These are phyloP conservation scores for Loxodonta africana DNA, from an alignment of 2,113 vertebrate species.

Conservation along the genomic window DNA sequence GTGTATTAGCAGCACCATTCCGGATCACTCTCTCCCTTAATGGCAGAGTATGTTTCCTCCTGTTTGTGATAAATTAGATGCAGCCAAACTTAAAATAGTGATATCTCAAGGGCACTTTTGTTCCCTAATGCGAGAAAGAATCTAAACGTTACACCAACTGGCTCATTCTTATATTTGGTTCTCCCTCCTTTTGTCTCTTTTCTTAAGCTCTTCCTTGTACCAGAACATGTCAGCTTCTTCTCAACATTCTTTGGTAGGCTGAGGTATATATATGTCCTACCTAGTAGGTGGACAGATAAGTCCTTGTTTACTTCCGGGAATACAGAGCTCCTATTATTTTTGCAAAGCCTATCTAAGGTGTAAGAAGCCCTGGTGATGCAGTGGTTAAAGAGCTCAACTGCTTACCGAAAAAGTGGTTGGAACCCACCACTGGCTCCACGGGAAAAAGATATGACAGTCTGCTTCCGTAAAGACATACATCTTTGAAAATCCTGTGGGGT, in stretches of 20 bases:
- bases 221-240: neutral
- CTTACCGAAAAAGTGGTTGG: too few species aligned
- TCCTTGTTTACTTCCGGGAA: neutral
- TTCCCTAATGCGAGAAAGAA: neutral
- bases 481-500: too few species aligned
- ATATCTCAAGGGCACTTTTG: neutral
- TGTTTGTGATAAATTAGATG: neutral
- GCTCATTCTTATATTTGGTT: neutral
- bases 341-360: neutral
- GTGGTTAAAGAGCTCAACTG: too few species aligned
- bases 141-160: neutral
- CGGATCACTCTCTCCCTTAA: accelerated
- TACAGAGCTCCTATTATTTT: neutral
- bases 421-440: too few species aligned
- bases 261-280: neutral
- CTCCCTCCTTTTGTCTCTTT: neutral
- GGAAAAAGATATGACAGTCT: too few species aligned
- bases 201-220: neutral
- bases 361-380: neutral
- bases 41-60: neutral
- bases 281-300: neutral
- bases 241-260: neutral
- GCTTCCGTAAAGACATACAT: too few species aligned
- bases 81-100: neutral
- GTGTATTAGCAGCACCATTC: neutral